A percentile compares a stretch with the other conserved stretches of the same genome.
Evolutionary conservation across 2,797 vertebrate genomes (phyloP).

Genomic region (Lagodon rhomboides): DNA sequence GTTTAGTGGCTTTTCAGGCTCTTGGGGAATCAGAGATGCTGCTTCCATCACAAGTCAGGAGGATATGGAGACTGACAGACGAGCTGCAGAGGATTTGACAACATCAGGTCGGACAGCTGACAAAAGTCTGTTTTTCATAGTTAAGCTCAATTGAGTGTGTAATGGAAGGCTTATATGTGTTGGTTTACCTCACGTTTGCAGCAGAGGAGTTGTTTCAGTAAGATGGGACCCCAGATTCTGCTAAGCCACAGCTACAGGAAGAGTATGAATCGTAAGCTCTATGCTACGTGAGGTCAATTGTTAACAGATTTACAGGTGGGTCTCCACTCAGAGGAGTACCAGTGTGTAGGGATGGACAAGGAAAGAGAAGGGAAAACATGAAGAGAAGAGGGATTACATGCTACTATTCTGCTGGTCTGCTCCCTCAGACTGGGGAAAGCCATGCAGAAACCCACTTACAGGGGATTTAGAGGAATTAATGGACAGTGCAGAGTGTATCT

Average conservation of each 20-base stretch:
- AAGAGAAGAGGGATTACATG: background rate
- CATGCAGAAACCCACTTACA: conserved; percentile 49
- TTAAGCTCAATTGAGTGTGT: background rate
- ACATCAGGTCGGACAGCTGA: conserved; percentile 71
- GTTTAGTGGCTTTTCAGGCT: conserved; percentile 22
- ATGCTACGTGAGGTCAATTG: background rate
- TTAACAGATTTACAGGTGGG: background rate
- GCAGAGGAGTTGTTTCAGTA: background rate
- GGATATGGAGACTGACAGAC: conserved; percentile 60
- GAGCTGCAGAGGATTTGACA: conserved; percentile 71
- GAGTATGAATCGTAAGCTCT: background rate
- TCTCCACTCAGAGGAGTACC: background rate
- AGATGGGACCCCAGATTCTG: background rate
- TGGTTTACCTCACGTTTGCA: background rate
- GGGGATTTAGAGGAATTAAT: conserved; percentile 63
- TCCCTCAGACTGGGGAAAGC: conserved; percentile 26
- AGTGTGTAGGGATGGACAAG: background rate
- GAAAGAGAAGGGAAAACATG: conserved; percentile 17
- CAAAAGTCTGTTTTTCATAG: background rate
- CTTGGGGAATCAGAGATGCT: conserved; percentile 60
- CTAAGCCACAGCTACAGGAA: background rate
- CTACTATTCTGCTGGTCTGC: background rate
- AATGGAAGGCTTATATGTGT: background rate
- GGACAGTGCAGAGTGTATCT: conserved; percentile 8
- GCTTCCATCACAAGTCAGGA: conserved; percentile 41